These are phyloP conservation scores for Cataglyphis altisquamis DNA, from an alignment of 2,888 invertebrate species.

Conservation along the genomic window DNA sequence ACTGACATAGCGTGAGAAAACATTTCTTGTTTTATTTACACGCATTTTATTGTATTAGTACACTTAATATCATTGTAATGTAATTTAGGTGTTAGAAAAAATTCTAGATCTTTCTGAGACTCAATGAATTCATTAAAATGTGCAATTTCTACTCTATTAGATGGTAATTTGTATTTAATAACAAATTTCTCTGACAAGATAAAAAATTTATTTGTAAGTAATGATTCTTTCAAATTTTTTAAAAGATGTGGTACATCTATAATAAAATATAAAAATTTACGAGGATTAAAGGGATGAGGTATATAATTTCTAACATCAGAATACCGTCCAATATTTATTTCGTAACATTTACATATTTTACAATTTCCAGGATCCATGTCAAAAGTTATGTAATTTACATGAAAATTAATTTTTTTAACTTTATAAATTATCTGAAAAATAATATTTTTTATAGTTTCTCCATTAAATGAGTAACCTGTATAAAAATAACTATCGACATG, in stretches of 20 bases:
- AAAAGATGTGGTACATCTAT: slow-evolving; percentile 26
- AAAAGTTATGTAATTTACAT: background rate
- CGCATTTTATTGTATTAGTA: slow-evolving; percentile 18
- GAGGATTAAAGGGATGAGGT: background rate
- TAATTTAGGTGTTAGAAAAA: slow-evolving; percentile 19
- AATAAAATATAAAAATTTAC: slow-evolving; percentile 21
- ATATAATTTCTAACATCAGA: background rate
- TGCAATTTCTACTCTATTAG: background rate
- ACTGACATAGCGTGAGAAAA: background rate
- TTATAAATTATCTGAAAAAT: slow-evolving; percentile 14
- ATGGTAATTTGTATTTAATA: background rate
- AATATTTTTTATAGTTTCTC: slow-evolving; percentile 5
- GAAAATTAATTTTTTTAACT: background rate
- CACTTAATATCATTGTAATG: background rate
- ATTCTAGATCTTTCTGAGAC: background rate
- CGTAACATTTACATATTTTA: background rate
- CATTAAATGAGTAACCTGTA: slow-evolving; percentile 1
- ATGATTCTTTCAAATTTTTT: slow-evolving; percentile 15
- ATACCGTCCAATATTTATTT: background rate
- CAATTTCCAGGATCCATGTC: slow-evolving; percentile 3
- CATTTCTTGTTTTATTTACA: slow-evolving; percentile 1
- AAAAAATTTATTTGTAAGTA: background rate
- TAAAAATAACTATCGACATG: slow-evolving; percentile 4
- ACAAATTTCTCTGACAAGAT: background rate
- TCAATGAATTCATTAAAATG: background rate